phyloP scores from a whole-genome alignment of 1,140 invertebrate species.

The Cyphomyrmex costatus region DNA sequence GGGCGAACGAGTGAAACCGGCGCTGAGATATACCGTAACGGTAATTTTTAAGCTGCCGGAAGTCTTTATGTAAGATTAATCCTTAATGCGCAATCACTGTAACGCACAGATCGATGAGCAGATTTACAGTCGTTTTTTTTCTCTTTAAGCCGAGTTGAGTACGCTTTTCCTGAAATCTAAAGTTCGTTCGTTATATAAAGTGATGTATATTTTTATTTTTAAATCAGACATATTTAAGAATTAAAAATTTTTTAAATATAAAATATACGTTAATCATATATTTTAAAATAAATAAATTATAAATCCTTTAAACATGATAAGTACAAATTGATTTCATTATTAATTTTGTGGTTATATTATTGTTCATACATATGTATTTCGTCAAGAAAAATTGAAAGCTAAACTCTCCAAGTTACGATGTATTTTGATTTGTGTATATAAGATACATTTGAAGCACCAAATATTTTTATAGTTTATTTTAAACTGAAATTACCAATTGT shows the following conservation, averaged over 20 bases:
- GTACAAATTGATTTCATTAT: not conserved
- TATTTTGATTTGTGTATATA: not conserved
- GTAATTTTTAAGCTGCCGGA: slow-evolving; percentile 29
- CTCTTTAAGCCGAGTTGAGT: not conserved
- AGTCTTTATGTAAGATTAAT: slow-evolving; percentile 45
- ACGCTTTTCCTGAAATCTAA: not conserved
- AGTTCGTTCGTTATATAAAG: not conserved
- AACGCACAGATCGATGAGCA: not conserved
- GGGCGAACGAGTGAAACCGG: not conserved
- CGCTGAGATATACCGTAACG: slow-evolving; percentile 12
- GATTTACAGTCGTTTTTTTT: not conserved
- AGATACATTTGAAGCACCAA: not conserved
- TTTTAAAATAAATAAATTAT: not conserved
- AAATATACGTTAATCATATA: not conserved
- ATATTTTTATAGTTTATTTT: not conserved
- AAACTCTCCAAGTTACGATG: not conserved
- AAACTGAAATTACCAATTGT: not conserved
- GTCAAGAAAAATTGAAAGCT: not conserved
- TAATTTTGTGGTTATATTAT: not conserved
- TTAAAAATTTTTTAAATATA: not conserved
- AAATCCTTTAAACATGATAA: not conserved
- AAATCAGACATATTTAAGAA: not conserved
- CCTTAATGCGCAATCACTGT: slow-evolving; percentile 39
- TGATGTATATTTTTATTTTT: not conserved
- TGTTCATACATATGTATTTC: not conserved